Evolutionary conservation across 1,140 invertebrate genomes (phyloP).

Genomic region (Sinonovacula constricta): DNA sequence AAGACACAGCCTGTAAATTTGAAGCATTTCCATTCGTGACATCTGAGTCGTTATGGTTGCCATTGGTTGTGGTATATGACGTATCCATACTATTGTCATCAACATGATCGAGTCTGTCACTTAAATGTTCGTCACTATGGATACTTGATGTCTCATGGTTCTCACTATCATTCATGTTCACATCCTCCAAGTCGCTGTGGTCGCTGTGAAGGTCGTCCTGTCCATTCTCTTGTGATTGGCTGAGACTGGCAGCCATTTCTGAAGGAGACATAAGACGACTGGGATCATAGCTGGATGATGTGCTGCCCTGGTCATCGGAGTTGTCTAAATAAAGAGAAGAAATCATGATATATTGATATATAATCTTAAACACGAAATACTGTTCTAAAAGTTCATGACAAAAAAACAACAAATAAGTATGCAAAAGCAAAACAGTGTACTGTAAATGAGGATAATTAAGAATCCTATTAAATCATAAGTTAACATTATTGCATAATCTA

Average conservation of each 20-base stretch:
- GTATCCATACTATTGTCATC: constrained; percentile 57
- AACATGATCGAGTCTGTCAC: constrained; percentile 57
- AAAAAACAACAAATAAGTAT: no score
- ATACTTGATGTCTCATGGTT: constrained; percentile 39
- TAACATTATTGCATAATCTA: no score
- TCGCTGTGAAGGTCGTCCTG: constrained; percentile 28
- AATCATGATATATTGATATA: no score
- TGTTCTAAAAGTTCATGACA: no score
- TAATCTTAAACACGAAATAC: no score
- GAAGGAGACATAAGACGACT: constrained; percentile 44
- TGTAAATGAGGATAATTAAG: no score
- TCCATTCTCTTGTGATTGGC: constrained; percentile 44
- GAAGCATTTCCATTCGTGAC: constrained; percentile 39
- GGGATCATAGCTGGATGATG: constrained; percentile 22
- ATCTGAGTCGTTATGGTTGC: constrained; percentile 35
- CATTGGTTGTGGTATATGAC: constrained; percentile 23
- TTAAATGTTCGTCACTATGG: constrained; percentile 54
- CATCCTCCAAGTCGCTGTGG: constrained; percentile 36
- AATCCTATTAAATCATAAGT: no score
- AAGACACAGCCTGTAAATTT: constrained; percentile 30
- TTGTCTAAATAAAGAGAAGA: not conserved
- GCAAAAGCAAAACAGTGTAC: no score
- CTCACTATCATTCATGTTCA: constrained; percentile 36
- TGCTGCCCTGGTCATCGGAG: constrained; percentile 17
- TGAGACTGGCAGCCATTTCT: constrained; percentile 39